phyloP scores from a whole-genome alignment of 2,888 invertebrate species.

The Bugula neritina region DNA sequence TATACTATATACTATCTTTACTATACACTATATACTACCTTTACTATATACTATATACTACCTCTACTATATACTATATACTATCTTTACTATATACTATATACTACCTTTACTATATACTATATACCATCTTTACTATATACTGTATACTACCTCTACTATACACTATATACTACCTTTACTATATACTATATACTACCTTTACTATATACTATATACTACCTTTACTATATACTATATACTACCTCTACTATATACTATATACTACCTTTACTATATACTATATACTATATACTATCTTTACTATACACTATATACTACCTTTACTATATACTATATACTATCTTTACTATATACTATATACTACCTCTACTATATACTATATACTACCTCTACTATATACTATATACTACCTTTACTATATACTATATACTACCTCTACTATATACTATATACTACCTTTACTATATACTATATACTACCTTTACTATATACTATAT shows the following conservation, averaged over 20 bases:
- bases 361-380: background rate
- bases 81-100: background rate
- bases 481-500: background rate
- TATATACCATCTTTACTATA: background rate
- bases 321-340: background rate
- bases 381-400: background rate
- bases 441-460: background rate
- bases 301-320: background rate
- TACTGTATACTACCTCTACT: background rate
- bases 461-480: background rate
- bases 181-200: background rate
- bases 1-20: background rate
- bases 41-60: background rate
- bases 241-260: background rate
- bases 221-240: background rate
- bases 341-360: background rate
- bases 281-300: background rate
- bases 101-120: background rate
- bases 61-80: background rate
- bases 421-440: background rate
- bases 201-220: background rate
- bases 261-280: background rate
- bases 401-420: background rate
- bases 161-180: background rate
- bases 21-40: background rate